A percentile compares a stretch with the other conserved stretches of the same genome.
Evolutionary conservation across 2,888 invertebrate species (phyloP).

Genomic region (Alviniconcha strummeri): DNA sequence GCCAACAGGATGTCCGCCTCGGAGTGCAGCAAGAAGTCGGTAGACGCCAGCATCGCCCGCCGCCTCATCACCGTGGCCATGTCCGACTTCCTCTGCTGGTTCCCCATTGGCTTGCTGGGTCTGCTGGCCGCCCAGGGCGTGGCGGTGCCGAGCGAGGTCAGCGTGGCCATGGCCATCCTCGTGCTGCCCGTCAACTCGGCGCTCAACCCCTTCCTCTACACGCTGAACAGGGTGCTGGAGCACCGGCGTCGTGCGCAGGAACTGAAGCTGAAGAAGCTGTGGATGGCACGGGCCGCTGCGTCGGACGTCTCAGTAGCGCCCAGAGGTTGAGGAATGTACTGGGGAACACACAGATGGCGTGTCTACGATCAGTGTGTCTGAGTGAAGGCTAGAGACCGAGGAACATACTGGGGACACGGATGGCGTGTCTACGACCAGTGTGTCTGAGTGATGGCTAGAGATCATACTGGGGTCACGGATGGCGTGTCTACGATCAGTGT

Average conservation of each 20-base stretch:
- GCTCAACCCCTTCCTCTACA: conserved; percentile 72
- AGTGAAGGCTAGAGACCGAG: too few relatives aligned
- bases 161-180: conserved; percentile 65
- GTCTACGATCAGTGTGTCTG: too few relatives aligned
- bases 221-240: conserved; percentile 33
- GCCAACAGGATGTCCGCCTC: conserved; percentile 13
- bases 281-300: not conserved
- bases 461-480: too few relatives aligned
- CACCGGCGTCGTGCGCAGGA: conserved; percentile 13
- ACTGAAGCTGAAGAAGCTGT: not conserved
- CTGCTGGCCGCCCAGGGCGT: conserved; percentile 26
- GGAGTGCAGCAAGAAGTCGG: not conserved
- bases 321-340: too few relatives aligned
- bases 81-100: conserved; percentile 41
- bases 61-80: conserved; percentile 35
- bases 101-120: conserved; percentile 37
- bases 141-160: conserved; percentile 35
- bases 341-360: too few relatives aligned
- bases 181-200: conserved; percentile 76
- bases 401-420: too few relatives aligned
- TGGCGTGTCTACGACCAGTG: too few relatives aligned
- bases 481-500: too few relatives aligned
- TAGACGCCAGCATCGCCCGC: conserved; percentile 37
- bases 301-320: too few relatives aligned
- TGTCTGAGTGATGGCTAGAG: too few relatives aligned